Evolutionary conservation across 2,113 vertebrate species (phyloP).

Genomic region (Pelecanoides urinatrix): DNA sequence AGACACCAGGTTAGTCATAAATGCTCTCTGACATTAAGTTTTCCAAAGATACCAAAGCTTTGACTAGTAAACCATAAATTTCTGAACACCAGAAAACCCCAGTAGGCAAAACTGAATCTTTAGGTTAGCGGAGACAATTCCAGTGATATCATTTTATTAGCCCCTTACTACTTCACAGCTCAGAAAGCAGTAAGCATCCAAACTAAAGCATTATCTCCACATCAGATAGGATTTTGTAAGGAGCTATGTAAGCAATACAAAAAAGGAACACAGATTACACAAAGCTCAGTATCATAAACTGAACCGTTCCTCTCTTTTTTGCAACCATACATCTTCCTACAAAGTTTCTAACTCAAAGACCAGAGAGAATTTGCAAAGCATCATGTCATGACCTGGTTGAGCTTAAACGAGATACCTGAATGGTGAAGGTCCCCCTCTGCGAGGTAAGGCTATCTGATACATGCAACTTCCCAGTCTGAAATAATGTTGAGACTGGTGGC

Average conservation of each 20-base stretch:
- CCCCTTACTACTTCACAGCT: not conserved
- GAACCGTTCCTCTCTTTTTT: not conserved
- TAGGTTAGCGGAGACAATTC: not conserved
- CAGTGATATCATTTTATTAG: constrained; percentile 4
- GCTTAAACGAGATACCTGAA: not conserved
- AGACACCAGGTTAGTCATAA: constrained; percentile 30
- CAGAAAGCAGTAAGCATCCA: not conserved
- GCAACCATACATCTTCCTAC: not conserved
- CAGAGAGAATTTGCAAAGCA: not conserved
- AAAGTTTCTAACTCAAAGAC: not conserved
- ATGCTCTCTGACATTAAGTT: constrained; percentile 17
- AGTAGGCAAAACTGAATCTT: not conserved
- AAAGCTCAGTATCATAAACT: not conserved
- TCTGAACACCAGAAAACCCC: not conserved
- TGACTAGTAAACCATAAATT: constrained; percentile 10
- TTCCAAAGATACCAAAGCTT: constrained; percentile 35
- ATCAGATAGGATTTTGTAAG: not conserved
- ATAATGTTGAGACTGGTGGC: not conserved
- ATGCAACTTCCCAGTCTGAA: not conserved
- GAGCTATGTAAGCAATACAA: not conserved
- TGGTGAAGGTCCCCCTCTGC: not conserved
- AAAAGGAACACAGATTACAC: not conserved
- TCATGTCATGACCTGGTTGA: not conserved
- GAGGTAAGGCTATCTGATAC: not conserved
- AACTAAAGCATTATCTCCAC: not conserved